Percentiles rank a stretch among this genome's conserved stretches.
Evolutionary conservation across 2,113 vertebrate species (phyloP).

Genomic region (Myiopsitta monachus): DNA sequence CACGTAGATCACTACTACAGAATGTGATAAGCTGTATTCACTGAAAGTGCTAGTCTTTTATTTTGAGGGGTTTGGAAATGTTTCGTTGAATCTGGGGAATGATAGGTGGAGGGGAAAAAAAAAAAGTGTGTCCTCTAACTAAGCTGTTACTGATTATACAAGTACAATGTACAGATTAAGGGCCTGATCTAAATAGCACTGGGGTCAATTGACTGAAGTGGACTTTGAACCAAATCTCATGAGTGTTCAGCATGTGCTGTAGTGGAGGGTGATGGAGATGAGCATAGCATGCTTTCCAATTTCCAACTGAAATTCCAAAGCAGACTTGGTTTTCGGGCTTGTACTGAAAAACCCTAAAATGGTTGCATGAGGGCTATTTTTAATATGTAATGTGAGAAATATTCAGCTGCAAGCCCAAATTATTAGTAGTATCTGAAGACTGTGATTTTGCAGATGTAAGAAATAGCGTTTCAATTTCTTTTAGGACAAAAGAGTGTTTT

Average conservation of each 20-base stretch:
- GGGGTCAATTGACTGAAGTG: conserved; percentile 43
- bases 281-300: neutral
- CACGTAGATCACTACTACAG: neutral
- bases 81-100: neutral
- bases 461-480: neutral
- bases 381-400: neutral
- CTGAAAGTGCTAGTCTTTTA: neutral
- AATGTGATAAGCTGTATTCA: neutral
- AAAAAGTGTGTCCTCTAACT: neutral
- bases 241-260: neutral
- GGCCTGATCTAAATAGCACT: conserved; percentile 29
- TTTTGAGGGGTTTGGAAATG: neutral
- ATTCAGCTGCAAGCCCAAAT: neutral
- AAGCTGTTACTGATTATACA: conserved; percentile 62
- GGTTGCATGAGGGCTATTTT: neutral
- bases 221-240: conserved; percentile 23
- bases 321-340: neutral
- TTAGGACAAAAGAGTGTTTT: conserved; percentile 27
- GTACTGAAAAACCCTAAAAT: neutral
- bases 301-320: neutral
- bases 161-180: conserved; percentile 44
- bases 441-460: conserved; percentile 32
- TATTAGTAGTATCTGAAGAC: neutral
- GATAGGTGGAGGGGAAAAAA: neutral
- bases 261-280: neutral